Evolutionary conservation across 2,888 invertebrate genomes (phyloP), one percentile per base, ranked within the genome.

Genomic region (Mylabris sibirica): DNA sequence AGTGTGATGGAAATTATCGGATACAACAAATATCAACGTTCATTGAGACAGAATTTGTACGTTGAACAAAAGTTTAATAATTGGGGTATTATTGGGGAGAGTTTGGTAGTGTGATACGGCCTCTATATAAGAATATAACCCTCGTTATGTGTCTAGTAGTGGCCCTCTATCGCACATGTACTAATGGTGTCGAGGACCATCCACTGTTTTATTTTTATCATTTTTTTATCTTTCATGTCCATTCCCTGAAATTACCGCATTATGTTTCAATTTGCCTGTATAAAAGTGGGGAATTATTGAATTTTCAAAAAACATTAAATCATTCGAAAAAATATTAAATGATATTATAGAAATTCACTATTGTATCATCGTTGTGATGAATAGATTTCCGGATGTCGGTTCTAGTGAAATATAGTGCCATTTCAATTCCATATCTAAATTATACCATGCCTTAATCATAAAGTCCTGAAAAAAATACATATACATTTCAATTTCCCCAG

Each of bases 151-250:
- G 79, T 76, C 76, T 73, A 71, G 69, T 70, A 74, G 75, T 75
- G 75, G 76, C 78, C 72, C 72, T 75, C 71, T 81, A 83, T 82
- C 81, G 78, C 78, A 77, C 77, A 77, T 79, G 78, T 80, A 81
- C 80, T 83, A 81, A 83, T 81, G 79, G 80, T 73, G 70, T 76
- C 73, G 74, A 78, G 79, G 79, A 74, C 79, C 81, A 80, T 80
- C 80, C 77, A 78, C 69, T 77, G 79, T 80, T 82, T 82, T 81
- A 79, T 80, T 80, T 79, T 81, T 80, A 81, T 82, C 80, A 80
- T 81, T 80, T 82, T 81, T 82, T 81, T 82, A 82, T 81, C 82
- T 81, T 74, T 72, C 77, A 77, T 76, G 76, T 73, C 77, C 81
- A 81, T 80, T 79, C 78, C 72, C 74, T 72, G 75, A 75, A 77